Evolutionary conservation across 2,797 vertebrate species (phyloP).

Genomic region (Champsocephalus gunnari): DNA sequence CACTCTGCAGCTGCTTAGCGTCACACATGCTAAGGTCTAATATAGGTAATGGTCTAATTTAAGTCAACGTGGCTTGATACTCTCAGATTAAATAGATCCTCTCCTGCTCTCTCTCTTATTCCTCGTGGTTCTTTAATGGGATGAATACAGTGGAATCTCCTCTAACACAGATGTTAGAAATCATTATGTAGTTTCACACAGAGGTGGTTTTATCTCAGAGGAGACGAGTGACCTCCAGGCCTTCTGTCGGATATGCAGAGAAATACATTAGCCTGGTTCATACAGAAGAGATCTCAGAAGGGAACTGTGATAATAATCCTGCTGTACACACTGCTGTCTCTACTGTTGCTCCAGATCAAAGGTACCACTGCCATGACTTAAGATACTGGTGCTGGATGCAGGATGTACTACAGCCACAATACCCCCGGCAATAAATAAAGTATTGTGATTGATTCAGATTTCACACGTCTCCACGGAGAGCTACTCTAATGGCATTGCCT

Average conservation of each 20-base stretch:
- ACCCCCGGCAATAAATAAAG: too few species aligned
- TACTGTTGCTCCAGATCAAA: too few species aligned
- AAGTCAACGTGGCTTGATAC: not conserved
- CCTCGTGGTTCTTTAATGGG: not conserved
- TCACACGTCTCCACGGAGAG: not conserved
- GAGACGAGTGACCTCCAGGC: constrained; percentile 28
- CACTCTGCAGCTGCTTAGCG: not conserved
- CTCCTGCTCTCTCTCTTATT: not conserved
- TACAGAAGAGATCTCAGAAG: constrained; percentile 37
- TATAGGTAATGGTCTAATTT: not conserved
- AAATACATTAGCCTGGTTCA: constrained; percentile 63
- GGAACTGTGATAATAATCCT: constrained; percentile 25
- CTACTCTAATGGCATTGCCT: not conserved
- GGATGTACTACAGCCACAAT: too few species aligned
- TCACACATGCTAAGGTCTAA: not conserved
- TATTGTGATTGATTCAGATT: too few species aligned
- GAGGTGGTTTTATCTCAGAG: constrained; percentile 6
- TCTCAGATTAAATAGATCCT: not conserved
- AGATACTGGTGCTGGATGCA: too few species aligned
- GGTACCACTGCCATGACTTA: too few species aligned
- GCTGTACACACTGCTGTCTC: not conserved
- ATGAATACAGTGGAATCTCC: not conserved
- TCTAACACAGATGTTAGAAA: not conserved
- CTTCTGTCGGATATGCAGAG: constrained; percentile 47
- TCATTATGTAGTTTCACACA: not conserved